Conservation (phyloP, 2,888 invertebrate genomes). For the Phyllotreta cruciferae region DNA sequence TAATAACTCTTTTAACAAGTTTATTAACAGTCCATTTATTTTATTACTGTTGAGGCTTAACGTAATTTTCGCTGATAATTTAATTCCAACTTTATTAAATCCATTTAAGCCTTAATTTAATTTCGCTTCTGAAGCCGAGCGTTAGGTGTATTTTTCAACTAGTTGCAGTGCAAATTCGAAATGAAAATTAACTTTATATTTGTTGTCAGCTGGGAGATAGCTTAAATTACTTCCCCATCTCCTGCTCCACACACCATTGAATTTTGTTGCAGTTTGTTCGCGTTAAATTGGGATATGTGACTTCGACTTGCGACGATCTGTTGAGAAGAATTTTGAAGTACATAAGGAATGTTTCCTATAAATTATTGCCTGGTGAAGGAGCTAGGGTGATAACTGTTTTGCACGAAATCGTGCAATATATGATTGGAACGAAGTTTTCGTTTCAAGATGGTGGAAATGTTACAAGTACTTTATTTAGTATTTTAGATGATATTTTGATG, state of each 20-base stretch:
- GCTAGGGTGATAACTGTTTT: slow-evolving; percentile 67
- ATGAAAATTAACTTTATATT: background rate
- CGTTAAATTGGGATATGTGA: slow-evolving; percentile 70
- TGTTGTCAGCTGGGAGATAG: background rate
- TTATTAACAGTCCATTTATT: slow-evolving; percentile 20
- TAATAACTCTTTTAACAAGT: slow-evolving; percentile 20
- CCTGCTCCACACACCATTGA: background rate
- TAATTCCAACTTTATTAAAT: slow-evolving; percentile 14
- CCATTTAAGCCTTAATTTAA: slow-evolving; percentile 14
- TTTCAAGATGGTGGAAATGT: slow-evolving; percentile 53
- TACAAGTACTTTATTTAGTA: slow-evolving; percentile 66
- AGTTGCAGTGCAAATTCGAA: background rate
- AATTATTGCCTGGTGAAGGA: slow-evolving; percentile 70
- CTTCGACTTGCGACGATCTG: slow-evolving; percentile 65
- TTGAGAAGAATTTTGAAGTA: slow-evolving; percentile 66
- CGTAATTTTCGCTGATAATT: slow-evolving; percentile 21
- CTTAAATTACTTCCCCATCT: too few relatives aligned
- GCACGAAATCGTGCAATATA: slow-evolving; percentile 66
- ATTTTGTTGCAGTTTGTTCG: slow-evolving; percentile 61
- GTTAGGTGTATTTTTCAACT: slow-evolving; percentile 2
- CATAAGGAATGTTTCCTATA: slow-evolving; percentile 49
- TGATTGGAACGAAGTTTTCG: slow-evolving; percentile 48
- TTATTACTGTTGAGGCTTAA: slow-evolving; percentile 23
- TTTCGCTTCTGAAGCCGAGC: background rate
- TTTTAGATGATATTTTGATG: slow-evolving; percentile 71